Evolutionary conservation across 1,140 invertebrate genomes (phyloP).

Genomic region (Phocides pigmalion): DNA sequence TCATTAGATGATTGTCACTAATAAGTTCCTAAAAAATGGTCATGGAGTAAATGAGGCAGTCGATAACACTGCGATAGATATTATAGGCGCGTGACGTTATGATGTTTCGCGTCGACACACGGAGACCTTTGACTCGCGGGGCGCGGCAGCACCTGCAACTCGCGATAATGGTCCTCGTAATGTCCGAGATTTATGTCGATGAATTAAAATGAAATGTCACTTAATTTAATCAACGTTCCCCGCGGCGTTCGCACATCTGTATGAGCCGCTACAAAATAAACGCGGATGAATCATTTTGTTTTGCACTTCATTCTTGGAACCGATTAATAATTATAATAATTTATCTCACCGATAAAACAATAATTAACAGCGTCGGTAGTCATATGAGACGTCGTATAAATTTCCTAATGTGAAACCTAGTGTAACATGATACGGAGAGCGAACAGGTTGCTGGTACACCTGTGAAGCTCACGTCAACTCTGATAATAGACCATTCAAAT

Average conservation of each 20-base stretch:
- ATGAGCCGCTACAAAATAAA: slow-evolving; percentile 56
- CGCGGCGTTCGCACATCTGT: slow-evolving; percentile 59
- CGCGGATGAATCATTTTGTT: slow-evolving; percentile 79
- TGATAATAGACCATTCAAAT: slow-evolving; percentile 70
- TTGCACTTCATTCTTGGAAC: slow-evolving; percentile 76
- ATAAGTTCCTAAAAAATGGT: neutral
- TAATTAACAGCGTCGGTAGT: slow-evolving; percentile 77
- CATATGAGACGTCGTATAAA: slow-evolving; percentile 78
- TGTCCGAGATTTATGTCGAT: slow-evolving; percentile 69
- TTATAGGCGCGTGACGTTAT: neutral
- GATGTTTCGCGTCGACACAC: slow-evolving; percentile 19
- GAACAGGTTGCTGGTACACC: slow-evolving; percentile 76
- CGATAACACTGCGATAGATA: slow-evolving; percentile 8
- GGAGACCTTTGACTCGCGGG: slow-evolving; percentile 59
- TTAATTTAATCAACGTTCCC: slow-evolving; percentile 73
- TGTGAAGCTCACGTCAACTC: slow-evolving; percentile 71
- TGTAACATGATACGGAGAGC: slow-evolving; percentile 70
- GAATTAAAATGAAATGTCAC: slow-evolving; percentile 79
- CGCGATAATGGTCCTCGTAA: slow-evolving; percentile 64
- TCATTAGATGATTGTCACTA: too few species aligned
- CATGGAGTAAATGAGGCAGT: neutral
- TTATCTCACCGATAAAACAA: slow-evolving; percentile 79
- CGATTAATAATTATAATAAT: slow-evolving; percentile 80
- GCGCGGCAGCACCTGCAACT: slow-evolving; percentile 58
- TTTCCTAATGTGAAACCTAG: slow-evolving; percentile 81